Evolutionary conservation across 2,888 invertebrate genomes (phyloP), one percentile per base, ranked within the genome.

Genomic region (Nomada hirtipes): DNA sequence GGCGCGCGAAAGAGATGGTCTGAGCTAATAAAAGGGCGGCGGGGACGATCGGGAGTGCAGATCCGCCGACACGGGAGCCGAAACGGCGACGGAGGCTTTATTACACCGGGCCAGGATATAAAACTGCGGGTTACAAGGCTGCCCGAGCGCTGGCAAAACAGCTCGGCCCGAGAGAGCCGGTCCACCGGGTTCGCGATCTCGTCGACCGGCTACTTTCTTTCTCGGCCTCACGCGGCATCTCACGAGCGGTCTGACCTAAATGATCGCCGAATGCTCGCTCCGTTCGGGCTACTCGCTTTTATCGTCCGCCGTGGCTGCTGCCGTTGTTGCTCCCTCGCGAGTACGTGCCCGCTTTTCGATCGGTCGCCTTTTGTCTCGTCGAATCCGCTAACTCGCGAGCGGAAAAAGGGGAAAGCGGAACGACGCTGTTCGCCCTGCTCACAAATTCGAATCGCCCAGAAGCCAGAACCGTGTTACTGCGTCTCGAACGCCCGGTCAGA

Each of bases 61-160:
- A 68, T 57, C 68, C 59, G 65, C 61, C 26, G 29, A 73, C 82
- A 89, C 89, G 86, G 90, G 85, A 90, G 89, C 86, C 76, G 70
- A 76, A 80, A 71, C 44, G 79, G 79, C 82, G 83, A 80, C 64
- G 79, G 42, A 83, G 87, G 81, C 84, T 89, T 90, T 88, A 89
- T 87, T 88, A 83, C 89, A 78, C 84, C 79, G 63, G 68, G 79
- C 65, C 79, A 68, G 86, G 87, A 90, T 90, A 89, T 88, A 90
- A 90, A 90, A 90, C 86, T 88, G 83, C 84, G 78, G 71, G 79
- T 79, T 83, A 86, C 85, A 84, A 82, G 84, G 71, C 72, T 78
- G 72, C 82, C 29, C 15, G 60, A 26, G 86, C 76, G 76, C 67
- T 86, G 83, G 85, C 88, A 79, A 89, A 87, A 87, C 84, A 84